Percentiles rank a stretch among this genome's conserved stretches.
Evolutionary conservation across 2,888 invertebrate species (phyloP).

Genomic region (Volucella zonaria): DNA sequence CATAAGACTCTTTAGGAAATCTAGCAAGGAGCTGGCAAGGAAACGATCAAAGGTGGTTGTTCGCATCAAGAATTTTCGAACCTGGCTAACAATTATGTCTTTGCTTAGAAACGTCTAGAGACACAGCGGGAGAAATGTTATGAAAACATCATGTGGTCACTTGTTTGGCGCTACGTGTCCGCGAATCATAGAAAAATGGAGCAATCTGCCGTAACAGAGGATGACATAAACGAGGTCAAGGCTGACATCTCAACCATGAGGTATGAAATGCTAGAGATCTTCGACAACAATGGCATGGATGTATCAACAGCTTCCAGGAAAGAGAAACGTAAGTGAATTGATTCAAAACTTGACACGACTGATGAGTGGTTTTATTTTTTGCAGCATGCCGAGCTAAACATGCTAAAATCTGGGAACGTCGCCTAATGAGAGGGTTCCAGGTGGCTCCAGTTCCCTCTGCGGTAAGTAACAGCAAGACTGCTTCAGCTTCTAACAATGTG

Average conservation of each 20-base stretch:
- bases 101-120: slow-evolving; percentile 83
- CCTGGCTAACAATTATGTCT: neutral
- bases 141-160: slow-evolving; percentile 92
- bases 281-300: slow-evolving; percentile 94
- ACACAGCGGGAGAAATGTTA: slow-evolving; percentile 88
- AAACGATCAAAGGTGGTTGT: slow-evolving; percentile 81
- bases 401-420: slow-evolving; percentile 93
- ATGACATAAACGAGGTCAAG: slow-evolving; percentile 96
- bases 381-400: slow-evolving; percentile 89
- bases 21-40: slow-evolving; percentile 82
- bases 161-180: slow-evolving; percentile 96
- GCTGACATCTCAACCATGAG: slow-evolving; percentile 95
- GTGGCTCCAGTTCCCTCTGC: slow-evolving; percentile 88
- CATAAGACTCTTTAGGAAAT: slow-evolving; percentile 86
- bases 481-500: slow-evolving; percentile 76
- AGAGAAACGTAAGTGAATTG: slow-evolving; percentile 86
- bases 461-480: slow-evolving; percentile 83
- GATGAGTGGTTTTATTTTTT: neutral
- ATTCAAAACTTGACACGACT: no score
- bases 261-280: slow-evolving; percentile 94
- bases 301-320: slow-evolving; percentile 88
- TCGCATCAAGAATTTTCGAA: neutral
- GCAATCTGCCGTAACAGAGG: slow-evolving; percentile 94
- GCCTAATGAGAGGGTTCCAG: slow-evolving; percentile 94
- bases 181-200: slow-evolving; percentile 92